Conservation (phyloP, 2,888 invertebrate species). For the Adelognathus sp. region DNA sequence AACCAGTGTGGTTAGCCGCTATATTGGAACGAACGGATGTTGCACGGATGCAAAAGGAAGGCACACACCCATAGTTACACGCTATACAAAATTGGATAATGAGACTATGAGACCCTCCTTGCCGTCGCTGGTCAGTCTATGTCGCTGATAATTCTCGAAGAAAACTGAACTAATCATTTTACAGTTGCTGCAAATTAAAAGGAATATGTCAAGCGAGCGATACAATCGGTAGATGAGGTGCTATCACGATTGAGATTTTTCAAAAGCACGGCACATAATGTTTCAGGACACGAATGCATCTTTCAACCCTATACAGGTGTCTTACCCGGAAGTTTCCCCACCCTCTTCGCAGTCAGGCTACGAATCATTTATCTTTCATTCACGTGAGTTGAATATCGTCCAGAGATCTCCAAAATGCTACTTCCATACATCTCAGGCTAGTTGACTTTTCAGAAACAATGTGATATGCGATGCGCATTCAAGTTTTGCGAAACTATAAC, state of each 20-base stretch:
- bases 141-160: constrained; percentile 17
- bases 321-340: too few species aligned
- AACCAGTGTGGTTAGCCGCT: constrained; percentile 6
- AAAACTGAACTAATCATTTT: constrained; percentile 4
- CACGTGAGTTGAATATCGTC: too few species aligned
- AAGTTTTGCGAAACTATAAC: too few species aligned
- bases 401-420: too few species aligned
- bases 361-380: too few species aligned
- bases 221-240: neutral
- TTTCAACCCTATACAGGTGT: too few species aligned
- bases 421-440: too few species aligned
- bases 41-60: neutral
- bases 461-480: too few species aligned
- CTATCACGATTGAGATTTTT: neutral
- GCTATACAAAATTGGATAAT: constrained; percentile 36
- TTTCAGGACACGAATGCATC: too few species aligned
- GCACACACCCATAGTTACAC: constrained; percentile 23
- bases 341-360: too few species aligned
- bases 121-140: neutral
- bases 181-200: neutral
- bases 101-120: neutral
- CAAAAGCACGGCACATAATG: too few species aligned
- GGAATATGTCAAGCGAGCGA: neutral
- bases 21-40: constrained; percentile 36
- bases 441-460: too few species aligned